These are phyloP conservation scores for Chelidonichthys spinosus DNA, from an alignment of 2,797 vertebrate species.

Conservation along the genomic window DNA sequence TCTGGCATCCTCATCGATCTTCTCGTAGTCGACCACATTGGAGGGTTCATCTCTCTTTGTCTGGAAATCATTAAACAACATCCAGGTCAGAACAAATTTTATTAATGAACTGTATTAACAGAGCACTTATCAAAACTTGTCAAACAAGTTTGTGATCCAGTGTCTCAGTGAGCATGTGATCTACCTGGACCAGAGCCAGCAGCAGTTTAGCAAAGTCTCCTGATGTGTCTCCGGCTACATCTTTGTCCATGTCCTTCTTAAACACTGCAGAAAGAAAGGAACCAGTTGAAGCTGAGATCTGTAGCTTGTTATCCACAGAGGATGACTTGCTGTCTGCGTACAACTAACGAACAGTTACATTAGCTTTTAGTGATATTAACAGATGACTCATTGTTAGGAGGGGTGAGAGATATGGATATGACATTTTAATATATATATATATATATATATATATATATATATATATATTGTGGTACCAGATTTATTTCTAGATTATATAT, in stretches of 20 bases:
- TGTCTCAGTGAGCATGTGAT: background rate
- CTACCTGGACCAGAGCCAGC: conserved; percentile 92
- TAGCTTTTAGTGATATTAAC: background rate
- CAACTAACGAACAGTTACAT: too few relatives aligned
- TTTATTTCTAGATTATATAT: background rate
- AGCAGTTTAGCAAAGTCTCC: conserved; percentile 94
- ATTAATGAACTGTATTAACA: too few relatives aligned
- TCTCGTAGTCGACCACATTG: conserved; percentile 91
- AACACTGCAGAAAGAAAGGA: conserved; percentile 84
- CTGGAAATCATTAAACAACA: conserved; percentile 69
- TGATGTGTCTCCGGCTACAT: conserved; percentile 94
- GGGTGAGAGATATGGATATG: too few relatives aligned
- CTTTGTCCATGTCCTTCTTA: conserved; percentile 96
- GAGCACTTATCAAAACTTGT: too few relatives aligned
- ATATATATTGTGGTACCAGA: background rate
- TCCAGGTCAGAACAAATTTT: background rate
- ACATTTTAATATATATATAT: too few relatives aligned
- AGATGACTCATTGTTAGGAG: too few relatives aligned
- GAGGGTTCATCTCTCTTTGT: conserved; percentile 89
- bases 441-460: background rate
- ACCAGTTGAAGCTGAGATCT: background rate
- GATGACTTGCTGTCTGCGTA: background rate
- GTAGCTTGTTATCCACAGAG: background rate
- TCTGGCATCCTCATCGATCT: conserved; percentile 93
- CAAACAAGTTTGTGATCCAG: too few relatives aligned